phyloP scores from a whole-genome alignment of 2,888 invertebrate species.

The Machimus atricapillus region DNA sequence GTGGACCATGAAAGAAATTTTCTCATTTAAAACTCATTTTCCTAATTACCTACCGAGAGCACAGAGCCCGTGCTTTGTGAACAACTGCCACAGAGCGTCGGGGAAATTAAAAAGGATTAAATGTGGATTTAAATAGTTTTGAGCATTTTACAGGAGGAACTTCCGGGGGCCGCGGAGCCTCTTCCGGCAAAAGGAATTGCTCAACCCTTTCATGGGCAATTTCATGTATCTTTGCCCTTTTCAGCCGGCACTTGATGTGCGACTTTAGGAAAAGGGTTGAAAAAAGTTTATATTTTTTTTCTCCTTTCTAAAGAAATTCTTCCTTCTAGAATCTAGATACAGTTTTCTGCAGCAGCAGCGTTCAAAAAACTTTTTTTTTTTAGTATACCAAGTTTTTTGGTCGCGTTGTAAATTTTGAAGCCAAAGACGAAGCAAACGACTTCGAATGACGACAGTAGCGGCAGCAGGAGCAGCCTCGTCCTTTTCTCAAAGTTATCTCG shows the following conservation, averaged over 20 bases:
- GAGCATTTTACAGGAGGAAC: not conserved
- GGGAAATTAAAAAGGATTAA: conserved; percentile 30
- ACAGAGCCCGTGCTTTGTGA: not conserved
- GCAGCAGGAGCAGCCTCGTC: not conserved
- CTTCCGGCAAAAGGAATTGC: not conserved
- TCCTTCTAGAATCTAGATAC: not conserved
- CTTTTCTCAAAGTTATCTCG: not conserved
- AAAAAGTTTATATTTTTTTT: not conserved
- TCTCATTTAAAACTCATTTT: conserved; percentile 45
- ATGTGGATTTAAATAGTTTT: conserved; percentile 28
- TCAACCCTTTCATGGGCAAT: conserved; percentile 27
- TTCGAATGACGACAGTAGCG: not conserved
- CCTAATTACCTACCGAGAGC: conserved; percentile 41
- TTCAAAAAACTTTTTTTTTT: not conserved
- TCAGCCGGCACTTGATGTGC: not conserved
- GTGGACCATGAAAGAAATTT: conserved; percentile 21
- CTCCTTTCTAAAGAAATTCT: not conserved
- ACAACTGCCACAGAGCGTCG: conserved; percentile 22
- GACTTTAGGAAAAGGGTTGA: not conserved
- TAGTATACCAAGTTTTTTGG: not conserved
- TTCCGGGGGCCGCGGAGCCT: not conserved
- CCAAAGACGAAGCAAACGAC: not conserved
- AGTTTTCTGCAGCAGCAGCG: not conserved
- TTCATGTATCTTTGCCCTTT: conserved; percentile 11
- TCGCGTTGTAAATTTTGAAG: not conserved